phyloP scores from a whole-genome alignment of 1,140 invertebrate species.

The Ceratosolen solmsi region DNA sequence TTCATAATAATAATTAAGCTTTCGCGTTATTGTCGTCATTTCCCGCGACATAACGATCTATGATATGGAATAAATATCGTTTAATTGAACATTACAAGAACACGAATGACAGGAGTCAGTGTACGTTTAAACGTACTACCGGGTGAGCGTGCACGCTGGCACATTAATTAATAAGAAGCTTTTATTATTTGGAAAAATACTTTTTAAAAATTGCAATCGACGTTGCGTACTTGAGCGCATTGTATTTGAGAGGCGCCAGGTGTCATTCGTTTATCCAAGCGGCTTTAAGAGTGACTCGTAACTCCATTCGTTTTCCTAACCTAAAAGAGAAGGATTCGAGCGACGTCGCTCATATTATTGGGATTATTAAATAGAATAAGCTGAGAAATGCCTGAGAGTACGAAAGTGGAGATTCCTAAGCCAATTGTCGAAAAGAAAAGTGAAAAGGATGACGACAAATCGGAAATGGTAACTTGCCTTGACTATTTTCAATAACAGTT shows the following conservation, averaged over 20 bases:
- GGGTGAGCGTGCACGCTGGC: too few species aligned
- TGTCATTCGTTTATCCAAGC: neutral
- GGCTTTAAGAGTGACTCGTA: slow-evolving; percentile 43
- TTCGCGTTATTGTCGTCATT: too few species aligned
- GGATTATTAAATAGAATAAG: neutral
- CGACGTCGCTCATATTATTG: neutral
- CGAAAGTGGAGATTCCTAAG: slow-evolving; percentile 64
- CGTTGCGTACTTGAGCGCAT: too few species aligned
- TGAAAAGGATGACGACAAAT: slow-evolving; percentile 71
- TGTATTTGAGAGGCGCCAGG: slow-evolving; percentile 22
- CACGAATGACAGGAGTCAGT: too few species aligned
- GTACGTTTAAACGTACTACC: too few species aligned
- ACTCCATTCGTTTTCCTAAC: slow-evolving; percentile 43
- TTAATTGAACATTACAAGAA: too few species aligned
- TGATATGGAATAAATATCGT: too few species aligned
- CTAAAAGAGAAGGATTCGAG: neutral
- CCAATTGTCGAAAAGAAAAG: slow-evolving; percentile 64
- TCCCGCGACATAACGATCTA: too few species aligned
- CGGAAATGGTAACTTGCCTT: slow-evolving; percentile 65
- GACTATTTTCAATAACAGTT: slow-evolving; percentile 9
- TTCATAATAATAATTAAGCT: too few species aligned
- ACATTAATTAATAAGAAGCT: too few species aligned
- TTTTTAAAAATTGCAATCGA: too few species aligned
- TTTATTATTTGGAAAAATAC: too few species aligned
- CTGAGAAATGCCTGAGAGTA: slow-evolving; percentile 68